Conservation (phyloP, 2,888 invertebrate genomes). For the Aethes cnicana region DNA sequence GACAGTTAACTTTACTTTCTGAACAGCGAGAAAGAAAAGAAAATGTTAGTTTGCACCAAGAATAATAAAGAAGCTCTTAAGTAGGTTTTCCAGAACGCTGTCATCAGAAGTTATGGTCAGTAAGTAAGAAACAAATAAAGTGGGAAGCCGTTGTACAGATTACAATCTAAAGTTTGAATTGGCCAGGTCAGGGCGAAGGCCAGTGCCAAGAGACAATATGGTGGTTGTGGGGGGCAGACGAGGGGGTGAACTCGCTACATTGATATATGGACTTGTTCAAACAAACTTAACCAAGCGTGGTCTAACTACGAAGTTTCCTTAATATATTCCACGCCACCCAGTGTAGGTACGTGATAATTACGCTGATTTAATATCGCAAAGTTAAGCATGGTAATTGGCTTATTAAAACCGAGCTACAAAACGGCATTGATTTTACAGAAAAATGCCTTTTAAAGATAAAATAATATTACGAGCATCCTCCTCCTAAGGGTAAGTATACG, state of each 20-base stretch:
- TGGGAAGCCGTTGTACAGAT: slow-evolving; percentile 65
- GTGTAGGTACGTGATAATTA: slow-evolving; percentile 6
- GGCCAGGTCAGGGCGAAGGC: slow-evolving; percentile 36
- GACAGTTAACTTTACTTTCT: slow-evolving; percentile 3
- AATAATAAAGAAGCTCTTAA: slow-evolving; percentile 32
- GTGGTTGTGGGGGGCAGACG: slow-evolving; percentile 37
- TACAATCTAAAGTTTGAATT: slow-evolving; percentile 76
- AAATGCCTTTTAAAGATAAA: too few species aligned
- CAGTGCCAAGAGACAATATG: slow-evolving; percentile 63
- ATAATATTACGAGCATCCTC: too few species aligned
- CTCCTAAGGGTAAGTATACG: too few species aligned
- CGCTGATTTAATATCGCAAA: not conserved
- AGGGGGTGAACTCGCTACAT: slow-evolving; percentile 48
- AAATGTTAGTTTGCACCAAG: slow-evolving; percentile 17
- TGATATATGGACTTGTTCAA: slow-evolving; percentile 44
- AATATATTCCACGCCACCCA: slow-evolving; percentile 6
- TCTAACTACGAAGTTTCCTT: slow-evolving; percentile 39
- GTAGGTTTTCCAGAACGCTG: slow-evolving; percentile 41
- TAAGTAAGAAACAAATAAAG: slow-evolving; percentile 67
- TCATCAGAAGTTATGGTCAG: slow-evolving; percentile 53
- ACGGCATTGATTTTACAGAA: not conserved
- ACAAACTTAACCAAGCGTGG: slow-evolving; percentile 50
- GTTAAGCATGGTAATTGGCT: not conserved
- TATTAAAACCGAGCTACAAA: not conserved
- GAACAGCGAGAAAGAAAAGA: slow-evolving; percentile 18